Conservation (phyloP, 2,113 vertebrate species). For the Dicentrarchus labrax region DNA sequence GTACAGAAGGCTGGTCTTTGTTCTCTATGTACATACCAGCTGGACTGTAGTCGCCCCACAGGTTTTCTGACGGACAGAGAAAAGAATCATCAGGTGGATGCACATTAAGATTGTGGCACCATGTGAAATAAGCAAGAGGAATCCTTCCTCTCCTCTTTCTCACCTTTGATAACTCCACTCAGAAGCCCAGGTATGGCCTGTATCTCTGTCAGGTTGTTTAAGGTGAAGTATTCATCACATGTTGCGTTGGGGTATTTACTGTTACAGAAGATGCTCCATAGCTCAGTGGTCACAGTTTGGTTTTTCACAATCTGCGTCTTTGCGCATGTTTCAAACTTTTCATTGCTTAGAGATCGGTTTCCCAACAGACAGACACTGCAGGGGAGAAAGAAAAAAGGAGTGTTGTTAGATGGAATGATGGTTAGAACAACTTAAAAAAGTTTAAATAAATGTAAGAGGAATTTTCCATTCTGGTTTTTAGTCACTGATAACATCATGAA, state of each 20-base stretch:
- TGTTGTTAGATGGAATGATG: neutral
- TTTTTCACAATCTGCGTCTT: slow-evolving; percentile 83
- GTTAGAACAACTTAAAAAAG: neutral
- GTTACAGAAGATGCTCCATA: slow-evolving; percentile 89
- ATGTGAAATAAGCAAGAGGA: neutral
- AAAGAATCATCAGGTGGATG: neutral
- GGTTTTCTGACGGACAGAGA: slow-evolving; percentile 85
- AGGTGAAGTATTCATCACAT: slow-evolving; percentile 89
- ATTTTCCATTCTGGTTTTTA: neutral
- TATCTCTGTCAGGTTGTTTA: slow-evolving; percentile 91
- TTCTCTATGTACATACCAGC: slow-evolving; percentile 86
- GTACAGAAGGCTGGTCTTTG: slow-evolving; percentile 64
- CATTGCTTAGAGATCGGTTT: slow-evolving; percentile 88
- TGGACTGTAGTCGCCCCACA: slow-evolving; percentile 90
- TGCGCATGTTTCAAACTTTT: slow-evolving; percentile 84
- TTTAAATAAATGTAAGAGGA: neutral
- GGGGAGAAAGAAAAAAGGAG: neutral
- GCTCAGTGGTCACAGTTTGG: slow-evolving; percentile 72
- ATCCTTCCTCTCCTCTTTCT: slow-evolving; percentile 19
- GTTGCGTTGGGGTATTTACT: slow-evolving; percentile 73
- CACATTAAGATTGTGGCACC: neutral
- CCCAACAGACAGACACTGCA: slow-evolving; percentile 92
- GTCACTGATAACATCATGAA: too few species aligned
- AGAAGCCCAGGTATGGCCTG: slow-evolving; percentile 90
- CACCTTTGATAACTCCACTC: slow-evolving; percentile 89